Conservation (phyloP, 2,888 invertebrate species). For the Rosalia funebris region DNA sequence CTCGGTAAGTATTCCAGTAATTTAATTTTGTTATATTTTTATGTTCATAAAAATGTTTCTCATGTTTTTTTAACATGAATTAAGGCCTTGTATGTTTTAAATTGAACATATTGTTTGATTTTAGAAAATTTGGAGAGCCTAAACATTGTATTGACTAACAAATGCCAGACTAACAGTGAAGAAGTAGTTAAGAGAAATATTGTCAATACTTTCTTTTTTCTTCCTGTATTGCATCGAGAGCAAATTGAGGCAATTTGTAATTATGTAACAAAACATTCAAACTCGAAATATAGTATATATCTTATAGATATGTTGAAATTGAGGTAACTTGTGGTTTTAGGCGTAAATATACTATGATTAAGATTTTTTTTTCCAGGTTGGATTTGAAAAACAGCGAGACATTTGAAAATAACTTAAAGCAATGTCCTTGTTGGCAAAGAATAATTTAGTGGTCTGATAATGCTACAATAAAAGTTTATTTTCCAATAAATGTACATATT, state of each 20-base stretch:
- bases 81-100: too few species aligned
- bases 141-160: conserved; percentile 28
- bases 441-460: too few species aligned
- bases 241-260: conserved; percentile 9
- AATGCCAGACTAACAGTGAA: conserved; percentile 31
- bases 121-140: conserved; percentile 38
- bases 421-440: too few species aligned
- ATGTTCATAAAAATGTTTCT: not conserved
- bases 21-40: conserved; percentile 67
- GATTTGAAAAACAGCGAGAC: not conserved
- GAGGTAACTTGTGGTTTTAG: conserved; percentile 25
- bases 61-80: too few species aligned
- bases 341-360: not conserved
- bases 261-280: conserved; percentile 15
- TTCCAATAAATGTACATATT: conserved; percentile 32
- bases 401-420: conserved; percentile 2
- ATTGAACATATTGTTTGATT: too few species aligned
- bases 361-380: not conserved
- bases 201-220: conserved; percentile 44
- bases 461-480: too few species aligned
- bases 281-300: conserved; percentile 28
- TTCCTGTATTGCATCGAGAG: conserved; percentile 23
- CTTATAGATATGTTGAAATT: conserved; percentile 35
- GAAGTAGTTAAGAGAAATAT: conserved; percentile 40
- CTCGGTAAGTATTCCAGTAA: conserved; percentile 56